Conservation (phyloP, 2,113 vertebrate species). For the Ibidorhyncha struthersii region DNA sequence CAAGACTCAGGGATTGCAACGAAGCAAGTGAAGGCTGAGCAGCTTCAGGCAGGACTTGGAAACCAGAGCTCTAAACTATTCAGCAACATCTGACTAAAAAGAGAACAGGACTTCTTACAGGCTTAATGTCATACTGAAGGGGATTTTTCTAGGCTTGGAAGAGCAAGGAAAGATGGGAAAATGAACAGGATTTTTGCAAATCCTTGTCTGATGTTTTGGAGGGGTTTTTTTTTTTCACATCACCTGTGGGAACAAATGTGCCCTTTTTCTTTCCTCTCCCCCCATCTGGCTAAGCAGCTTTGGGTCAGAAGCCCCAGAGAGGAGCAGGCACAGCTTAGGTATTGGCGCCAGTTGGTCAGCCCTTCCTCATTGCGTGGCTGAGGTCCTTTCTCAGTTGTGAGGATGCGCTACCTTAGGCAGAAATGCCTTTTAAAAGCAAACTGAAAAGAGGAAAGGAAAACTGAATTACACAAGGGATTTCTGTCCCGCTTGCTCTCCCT, state of each 20-base stretch:
- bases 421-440: neutral
- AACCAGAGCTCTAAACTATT: neutral
- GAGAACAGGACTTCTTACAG: neutral
- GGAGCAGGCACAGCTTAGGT: neutral
- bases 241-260: neutral
- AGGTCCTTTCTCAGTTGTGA: neutral
- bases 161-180: neutral
- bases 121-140: neutral
- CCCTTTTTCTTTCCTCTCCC: neutral
- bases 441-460: neutral
- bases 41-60: neutral
- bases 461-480: neutral
- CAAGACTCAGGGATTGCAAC: neutral
- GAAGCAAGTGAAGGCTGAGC: neutral
- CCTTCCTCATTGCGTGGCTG: neutral
- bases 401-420: neutral
- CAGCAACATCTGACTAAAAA: neutral
- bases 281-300: neutral
- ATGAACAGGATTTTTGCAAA: neutral
- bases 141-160: neutral
- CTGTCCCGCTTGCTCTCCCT: neutral
- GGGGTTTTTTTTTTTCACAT: neutral
- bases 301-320: neutral
- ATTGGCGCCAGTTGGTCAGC: neutral
- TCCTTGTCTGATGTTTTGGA: neutral